Conservation (phyloP, 2,113 vertebrate species). For the Albula goreensis region DNA sequence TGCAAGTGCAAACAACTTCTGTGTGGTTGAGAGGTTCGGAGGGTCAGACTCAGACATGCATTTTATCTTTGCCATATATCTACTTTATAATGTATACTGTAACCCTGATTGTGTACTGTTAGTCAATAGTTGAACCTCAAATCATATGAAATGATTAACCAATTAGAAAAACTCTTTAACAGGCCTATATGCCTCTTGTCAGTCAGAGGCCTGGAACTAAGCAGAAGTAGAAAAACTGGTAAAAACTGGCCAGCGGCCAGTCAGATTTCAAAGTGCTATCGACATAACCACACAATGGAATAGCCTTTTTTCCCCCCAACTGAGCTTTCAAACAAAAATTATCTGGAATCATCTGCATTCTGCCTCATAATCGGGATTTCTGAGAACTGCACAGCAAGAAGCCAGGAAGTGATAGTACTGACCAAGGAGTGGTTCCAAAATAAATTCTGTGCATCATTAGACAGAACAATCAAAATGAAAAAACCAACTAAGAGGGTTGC, state of each 20-base stretch:
- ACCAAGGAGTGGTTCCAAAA: background rate
- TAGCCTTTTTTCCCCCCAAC: background rate
- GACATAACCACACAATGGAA: background rate
- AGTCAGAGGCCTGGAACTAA: background rate
- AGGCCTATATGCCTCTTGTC: no score
- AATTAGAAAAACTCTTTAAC: background rate
- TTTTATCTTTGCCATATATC: background rate
- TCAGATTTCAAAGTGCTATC: background rate
- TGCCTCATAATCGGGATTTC: background rate
- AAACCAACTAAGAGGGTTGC: background rate
- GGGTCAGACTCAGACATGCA: no score
- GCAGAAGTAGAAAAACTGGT: background rate
- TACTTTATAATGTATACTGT: background rate
- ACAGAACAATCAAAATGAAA: constrained; percentile 19
- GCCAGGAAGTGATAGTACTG: background rate
- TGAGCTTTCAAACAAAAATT: background rate
- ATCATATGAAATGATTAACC: background rate
- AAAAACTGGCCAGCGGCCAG: background rate
- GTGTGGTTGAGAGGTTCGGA: no score
- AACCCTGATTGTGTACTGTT: background rate
- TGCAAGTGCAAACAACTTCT: background rate
- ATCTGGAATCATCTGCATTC: background rate
- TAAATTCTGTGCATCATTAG: constrained; percentile 1
- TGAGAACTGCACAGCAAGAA: background rate
- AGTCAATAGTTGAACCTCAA: background rate